phyloP scores from a whole-genome alignment of 1,140 invertebrate genomes.

The Diplogasteroides magnus region DNA sequence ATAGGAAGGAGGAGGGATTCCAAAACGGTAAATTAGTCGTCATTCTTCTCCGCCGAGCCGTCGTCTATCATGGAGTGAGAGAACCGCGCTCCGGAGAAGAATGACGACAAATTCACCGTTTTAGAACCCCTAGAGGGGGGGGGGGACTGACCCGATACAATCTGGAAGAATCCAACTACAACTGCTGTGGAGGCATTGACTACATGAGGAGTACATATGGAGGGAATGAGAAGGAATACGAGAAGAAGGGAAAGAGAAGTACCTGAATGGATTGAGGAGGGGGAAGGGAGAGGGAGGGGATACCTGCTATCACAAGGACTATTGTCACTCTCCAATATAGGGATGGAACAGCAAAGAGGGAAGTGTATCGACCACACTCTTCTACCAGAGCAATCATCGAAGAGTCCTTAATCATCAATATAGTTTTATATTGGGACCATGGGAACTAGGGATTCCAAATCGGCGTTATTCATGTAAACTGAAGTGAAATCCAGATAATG shows the following conservation, averaged over 20 bases:
- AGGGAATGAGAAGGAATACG: conserved; percentile 4
- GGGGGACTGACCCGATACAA: background rate
- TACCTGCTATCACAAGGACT: background rate
- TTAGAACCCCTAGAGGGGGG: no score
- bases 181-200: conserved; percentile 1
- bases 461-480: no score
- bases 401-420: no score
- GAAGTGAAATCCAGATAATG: no score
- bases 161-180: conserved; percentile 14
- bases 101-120: no score
- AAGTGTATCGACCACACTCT: conserved; percentile 4
- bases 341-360: background rate
- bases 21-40: no score
- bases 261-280: background rate
- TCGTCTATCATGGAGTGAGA: no score
- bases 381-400: conserved; percentile 3
- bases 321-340: background rate
- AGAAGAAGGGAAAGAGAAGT: conserved; percentile 9
- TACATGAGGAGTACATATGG: conserved; percentile 1
- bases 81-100: no score
- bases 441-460: no score
- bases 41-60: no score
- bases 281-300: background rate
- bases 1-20: no score
- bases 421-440: no score